Base-by-base conservation (phyloP, 2,113 vertebrate species). In the Notothenia coriiceps region DNA sequence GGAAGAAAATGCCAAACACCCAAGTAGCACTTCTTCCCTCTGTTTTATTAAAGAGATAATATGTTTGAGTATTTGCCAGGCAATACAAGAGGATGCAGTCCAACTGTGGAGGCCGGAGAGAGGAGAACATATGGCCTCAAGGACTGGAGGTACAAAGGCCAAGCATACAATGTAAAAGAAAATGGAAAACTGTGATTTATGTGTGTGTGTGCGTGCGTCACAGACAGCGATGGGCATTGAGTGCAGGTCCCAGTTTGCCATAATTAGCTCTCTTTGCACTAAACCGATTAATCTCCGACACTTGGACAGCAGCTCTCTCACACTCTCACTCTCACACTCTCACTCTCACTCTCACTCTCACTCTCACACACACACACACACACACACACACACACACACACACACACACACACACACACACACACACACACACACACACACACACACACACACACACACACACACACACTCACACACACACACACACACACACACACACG, bases 211-310 rank as follows among this genome's bases (percentile, higher is more conserved):
- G 60, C 49, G 66, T 25, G 52, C 44, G 56, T 1, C 25, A 8
- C 20, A 10, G 65, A 14, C 5, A 29, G 46, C n/a, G 61, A 80
- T 86, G 40, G 14, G 10, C 40, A 70, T 33, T 57, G 62, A 72
- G 77, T 79, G 64, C 66, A 86, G 79, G 61, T 76, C 72, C 79
- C 74, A 54, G 25, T 70, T 61, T 81, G 59, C 71, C 88, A 91
- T 90, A 88, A 91, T 93, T 90, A 88, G 82, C 65, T 80, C 60
- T 84, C 78, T 89, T 81, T 88, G 74, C 50, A 80, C 72, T 89
- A 92, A 87, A 91, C 80, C 64, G 57, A 92, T 90, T 91, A 92
- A 92, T 91, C 87, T 67, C 80, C 29, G 15, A 77, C 50, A 74
- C 77, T 79, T 68, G 69, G 25, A 25, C 25, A 25, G 60, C 50